Evolutionary conservation across 1,140 invertebrate species (phyloP).

Genomic region (Heliconius hewitsoni): DNA sequence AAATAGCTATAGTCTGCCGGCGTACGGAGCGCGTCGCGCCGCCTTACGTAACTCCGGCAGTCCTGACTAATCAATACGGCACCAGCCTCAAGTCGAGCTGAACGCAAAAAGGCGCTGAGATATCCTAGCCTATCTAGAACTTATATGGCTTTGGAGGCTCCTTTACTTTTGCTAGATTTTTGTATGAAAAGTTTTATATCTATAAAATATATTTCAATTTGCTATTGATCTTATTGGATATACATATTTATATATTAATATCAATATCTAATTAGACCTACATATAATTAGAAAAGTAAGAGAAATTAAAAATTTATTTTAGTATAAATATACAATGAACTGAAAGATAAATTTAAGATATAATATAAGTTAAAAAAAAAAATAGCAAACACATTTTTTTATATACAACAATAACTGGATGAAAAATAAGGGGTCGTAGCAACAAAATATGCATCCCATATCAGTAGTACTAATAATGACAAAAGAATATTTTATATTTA

Average conservation of each 20-base stretch:
- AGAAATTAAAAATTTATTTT: too few species aligned
- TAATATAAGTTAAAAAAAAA: too few species aligned
- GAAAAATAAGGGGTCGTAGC: too few species aligned
- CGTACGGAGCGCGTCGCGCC: conserved; percentile 53
- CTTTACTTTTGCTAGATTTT: not conserved
- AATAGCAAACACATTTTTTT: too few species aligned
- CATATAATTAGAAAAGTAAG: too few species aligned
- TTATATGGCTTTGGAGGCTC: not conserved
- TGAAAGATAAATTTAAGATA: too few species aligned
- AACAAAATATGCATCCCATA: not conserved
- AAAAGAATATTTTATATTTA: not conserved
- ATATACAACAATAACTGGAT: too few species aligned
- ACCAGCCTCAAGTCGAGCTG: conserved; percentile 60
- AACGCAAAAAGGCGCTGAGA: conserved; percentile 48
- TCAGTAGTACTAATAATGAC: not conserved
- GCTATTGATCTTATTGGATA: not conserved
- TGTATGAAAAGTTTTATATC: not conserved
- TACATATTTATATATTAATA: too few species aligned
- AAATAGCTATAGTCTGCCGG: conserved; percentile 48
- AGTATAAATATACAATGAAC: too few species aligned
- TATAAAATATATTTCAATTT: not conserved
- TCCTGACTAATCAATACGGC: conserved; percentile 73
- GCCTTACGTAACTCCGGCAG: conserved; percentile 68
- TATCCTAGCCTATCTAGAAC: conserved; percentile 30
- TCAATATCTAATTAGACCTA: too few species aligned